These are phyloP conservation scores for Clanis bilineata DNA, from an alignment of 2,888 invertebrate genomes.

Conservation along the genomic window DNA sequence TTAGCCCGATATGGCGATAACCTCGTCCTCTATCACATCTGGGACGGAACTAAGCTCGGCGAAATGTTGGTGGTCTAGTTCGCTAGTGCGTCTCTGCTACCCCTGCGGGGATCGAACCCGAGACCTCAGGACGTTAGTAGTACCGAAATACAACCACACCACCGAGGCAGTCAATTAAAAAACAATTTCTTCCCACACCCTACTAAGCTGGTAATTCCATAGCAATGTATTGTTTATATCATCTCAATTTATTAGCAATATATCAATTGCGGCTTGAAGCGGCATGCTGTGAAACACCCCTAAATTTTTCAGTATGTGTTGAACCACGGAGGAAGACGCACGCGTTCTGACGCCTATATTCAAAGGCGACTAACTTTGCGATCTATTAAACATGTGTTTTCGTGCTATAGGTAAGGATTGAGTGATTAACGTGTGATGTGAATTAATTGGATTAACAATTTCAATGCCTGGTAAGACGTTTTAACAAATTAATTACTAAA, in stretches of 20 bases:
- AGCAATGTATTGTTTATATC: not conserved
- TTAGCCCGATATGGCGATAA: no score
- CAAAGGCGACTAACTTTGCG: constrained; percentile 10
- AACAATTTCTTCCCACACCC: not conserved
- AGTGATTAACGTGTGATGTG: constrained; percentile 14
- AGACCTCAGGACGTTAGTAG: no score
- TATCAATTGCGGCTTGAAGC: not conserved
- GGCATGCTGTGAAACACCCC: constrained; percentile 7
- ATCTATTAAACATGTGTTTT: constrained; percentile 16
- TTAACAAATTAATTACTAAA: not conserved
- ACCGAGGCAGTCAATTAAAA: not conserved
- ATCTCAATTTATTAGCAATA: not conserved
- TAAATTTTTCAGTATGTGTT: constrained; percentile 23
- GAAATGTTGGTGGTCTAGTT: no score
- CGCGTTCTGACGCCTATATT: not conserved
- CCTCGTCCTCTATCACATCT: no score
- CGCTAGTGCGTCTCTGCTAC: no score
- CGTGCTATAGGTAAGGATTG: constrained; percentile 16
- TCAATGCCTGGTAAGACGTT: constrained; percentile 19
- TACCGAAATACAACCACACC: no score
- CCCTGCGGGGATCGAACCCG: no score
- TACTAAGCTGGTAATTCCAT: not conserved
- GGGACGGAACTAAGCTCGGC: no score
- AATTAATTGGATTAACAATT: constrained; percentile 17
- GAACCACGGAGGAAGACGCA: not conserved